These are phyloP conservation scores for Urocitellus parryii DNA, from an alignment of 2,113 vertebrate species.

Conservation along the genomic window DNA sequence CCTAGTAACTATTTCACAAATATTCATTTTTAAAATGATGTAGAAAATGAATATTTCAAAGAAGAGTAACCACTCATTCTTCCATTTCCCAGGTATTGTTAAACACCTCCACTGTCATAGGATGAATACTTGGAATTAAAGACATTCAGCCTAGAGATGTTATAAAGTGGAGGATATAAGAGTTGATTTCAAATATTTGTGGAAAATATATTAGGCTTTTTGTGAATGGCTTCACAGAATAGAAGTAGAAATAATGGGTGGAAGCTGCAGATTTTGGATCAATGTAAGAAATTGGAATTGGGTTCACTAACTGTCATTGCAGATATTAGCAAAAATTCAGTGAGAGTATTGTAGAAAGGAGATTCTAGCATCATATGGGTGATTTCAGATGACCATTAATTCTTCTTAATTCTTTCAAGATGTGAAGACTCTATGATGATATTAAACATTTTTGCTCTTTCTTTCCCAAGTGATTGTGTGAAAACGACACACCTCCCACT, in stretches of 20 bases:
- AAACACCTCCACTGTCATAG: neutral
- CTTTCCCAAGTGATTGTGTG: neutral
- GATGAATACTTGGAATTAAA: neutral
- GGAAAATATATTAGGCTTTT: neutral
- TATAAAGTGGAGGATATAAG: neutral
- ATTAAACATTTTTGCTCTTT: neutral
- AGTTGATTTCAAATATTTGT: neutral
- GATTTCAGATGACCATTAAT: neutral
- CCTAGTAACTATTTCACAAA: neutral
- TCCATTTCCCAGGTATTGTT: neutral
- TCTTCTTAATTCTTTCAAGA: neutral
- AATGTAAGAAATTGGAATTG: neutral
- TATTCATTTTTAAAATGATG: conserved; percentile 2
- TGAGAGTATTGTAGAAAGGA: conserved; percentile 32
- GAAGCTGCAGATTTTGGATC: neutral
- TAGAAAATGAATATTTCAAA: conserved; percentile 22
- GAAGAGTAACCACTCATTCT: neutral
- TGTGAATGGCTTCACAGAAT: neutral
- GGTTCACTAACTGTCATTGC: neutral
- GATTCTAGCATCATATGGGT: neutral
- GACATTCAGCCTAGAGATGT: neutral
- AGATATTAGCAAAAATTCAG: neutral
- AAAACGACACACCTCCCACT: neutral
- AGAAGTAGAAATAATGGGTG: neutral
- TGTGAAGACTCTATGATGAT: neutral